These are phyloP conservation scores for Rhynchonycteris naso DNA, from an alignment of 2,797 vertebrate genomes.

Conservation along the genomic window DNA sequence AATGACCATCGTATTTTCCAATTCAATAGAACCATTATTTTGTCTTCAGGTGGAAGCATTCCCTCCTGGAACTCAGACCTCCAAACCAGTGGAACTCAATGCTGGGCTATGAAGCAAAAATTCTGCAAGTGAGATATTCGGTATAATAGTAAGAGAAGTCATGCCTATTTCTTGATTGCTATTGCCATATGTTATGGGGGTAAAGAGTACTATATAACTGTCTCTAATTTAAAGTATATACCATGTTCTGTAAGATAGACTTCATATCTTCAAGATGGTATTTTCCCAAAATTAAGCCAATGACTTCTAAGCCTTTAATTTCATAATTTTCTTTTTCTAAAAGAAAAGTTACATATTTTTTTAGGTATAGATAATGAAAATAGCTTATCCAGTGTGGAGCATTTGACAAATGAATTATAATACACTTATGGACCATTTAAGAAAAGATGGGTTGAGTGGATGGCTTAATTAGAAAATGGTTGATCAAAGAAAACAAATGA, in stretches of 20 bases:
- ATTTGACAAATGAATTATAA: background rate
- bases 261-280: background rate
- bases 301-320: background rate
- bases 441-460: background rate
- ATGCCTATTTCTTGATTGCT: background rate
- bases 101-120: background rate
- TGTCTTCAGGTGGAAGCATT: background rate
- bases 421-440: background rate
- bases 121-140: background rate
- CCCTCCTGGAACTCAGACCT: background rate
- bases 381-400: background rate
- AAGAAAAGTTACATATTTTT: background rate
- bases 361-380: constrained; percentile 24
- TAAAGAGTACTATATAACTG: background rate
- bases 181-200: background rate
- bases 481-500: background rate
- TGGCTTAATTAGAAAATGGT: background rate
- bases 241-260: background rate
- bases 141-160: background rate
- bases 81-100: background rate
- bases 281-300: background rate
- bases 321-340: background rate
- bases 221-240: background rate
- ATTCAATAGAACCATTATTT: background rate
- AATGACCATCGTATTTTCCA: background rate